These are phyloP conservation scores for Dasypus novemcinctus DNA, from an alignment of 2,113 vertebrate species.

Conservation along the genomic window DNA sequence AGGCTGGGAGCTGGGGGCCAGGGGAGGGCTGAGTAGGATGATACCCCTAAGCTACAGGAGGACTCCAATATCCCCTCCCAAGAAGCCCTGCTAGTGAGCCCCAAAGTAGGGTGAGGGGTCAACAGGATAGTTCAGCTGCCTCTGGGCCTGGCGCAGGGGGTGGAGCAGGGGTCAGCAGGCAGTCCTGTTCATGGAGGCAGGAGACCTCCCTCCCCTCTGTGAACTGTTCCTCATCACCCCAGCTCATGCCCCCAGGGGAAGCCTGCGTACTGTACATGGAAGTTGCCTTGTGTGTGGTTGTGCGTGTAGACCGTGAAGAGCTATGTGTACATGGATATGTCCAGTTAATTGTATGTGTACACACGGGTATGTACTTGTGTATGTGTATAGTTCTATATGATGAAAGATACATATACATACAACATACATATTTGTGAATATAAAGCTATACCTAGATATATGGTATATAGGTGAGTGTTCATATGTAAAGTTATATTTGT, in stretches of 20 bases:
- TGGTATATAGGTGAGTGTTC: neutral
- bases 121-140: neutral
- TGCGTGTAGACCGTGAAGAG: too few relatives aligned
- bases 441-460: neutral
- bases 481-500: neutral
- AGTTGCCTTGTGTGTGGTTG: neutral
- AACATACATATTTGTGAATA: neutral
- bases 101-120: neutral
- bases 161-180: neutral
- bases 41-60: neutral
- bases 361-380: neutral
- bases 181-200: neutral
- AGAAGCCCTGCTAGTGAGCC: neutral
- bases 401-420: neutral
- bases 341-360: neutral
- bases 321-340: neutral
- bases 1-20: neutral
- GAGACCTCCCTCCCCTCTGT: neutral
- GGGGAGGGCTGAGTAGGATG: neutral
- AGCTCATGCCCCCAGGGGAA: neutral
- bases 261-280: neutral
- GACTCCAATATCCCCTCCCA: neutral
- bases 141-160: neutral
- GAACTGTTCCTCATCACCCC: neutral
- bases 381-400: neutral